Evolutionary conservation across 2,888 invertebrate genomes (phyloP), one percentile per base, ranked within the genome.

Genomic region (Acanthosoma haemorrhoidale): DNA sequence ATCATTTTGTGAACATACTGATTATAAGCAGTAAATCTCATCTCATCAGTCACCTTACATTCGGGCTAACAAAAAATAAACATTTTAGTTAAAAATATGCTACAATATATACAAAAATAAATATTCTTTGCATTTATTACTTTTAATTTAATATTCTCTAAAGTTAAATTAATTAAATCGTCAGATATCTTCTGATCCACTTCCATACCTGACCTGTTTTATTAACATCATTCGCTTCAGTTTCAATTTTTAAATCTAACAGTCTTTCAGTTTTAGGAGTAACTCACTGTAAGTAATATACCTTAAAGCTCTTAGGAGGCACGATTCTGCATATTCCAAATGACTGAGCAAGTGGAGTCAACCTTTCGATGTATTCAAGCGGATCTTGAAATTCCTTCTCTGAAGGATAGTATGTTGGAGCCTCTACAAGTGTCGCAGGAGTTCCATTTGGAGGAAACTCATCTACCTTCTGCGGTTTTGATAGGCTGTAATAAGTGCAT

Each of bases 1-100:
- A 89, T 84, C 86, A 96, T 87, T 74, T 92, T 90, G 76, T 94
- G 89, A 1, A 96, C 87, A 76, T 94, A 94, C 78, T 96, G 96
- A 80, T 94, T 92, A 74, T 90, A 89, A 0, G 92, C 91, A 0
- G 89, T 89, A 77, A 96, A 96, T 3, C 92, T 81, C 84, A 92
- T 89, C 72, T 92, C 91, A 73, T 95, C 94, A 11, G 88, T 86
- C 0, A 94, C 86, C 75, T 88, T 87, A 77, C 94, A 94, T 74
- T 91, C 89, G 1, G 92, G 90, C 83, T 86, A 75, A 29, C 80
- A 78, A 71, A 70, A 72, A 70, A 64, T 29, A 67, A 1, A n/a
- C n/a, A n/a, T n/a, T n/a, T n/a, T n/a, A n/a, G n/a, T n/a, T n/a
- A n/a, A n/a, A n/a, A n/a, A n/a, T n/a, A n/a, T n/a, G n/a, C n/a